Evolutionary conservation across 2,888 invertebrate species (phyloP).

Genomic region (Aspidiotus destructor): DNA sequence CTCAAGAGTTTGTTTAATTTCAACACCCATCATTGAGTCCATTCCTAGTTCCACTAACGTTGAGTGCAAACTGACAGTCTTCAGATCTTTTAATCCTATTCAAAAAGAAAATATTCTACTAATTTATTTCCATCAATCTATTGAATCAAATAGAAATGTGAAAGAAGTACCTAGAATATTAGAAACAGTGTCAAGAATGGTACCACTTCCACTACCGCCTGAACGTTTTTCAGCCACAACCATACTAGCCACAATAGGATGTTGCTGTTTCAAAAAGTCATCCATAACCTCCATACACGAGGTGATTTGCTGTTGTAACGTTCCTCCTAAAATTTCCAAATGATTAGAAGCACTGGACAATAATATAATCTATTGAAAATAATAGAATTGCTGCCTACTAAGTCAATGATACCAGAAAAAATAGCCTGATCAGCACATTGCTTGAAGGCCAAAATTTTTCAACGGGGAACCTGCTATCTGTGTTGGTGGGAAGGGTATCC

Average conservation of each 20-base stretch:
- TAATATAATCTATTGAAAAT: too few relatives aligned
- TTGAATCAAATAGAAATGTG: too few relatives aligned
- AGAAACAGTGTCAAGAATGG: constrained; percentile 62
- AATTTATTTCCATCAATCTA: too few relatives aligned
- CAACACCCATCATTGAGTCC: constrained; percentile 95
- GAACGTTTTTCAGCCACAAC: constrained; percentile 75
- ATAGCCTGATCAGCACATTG: too few relatives aligned
- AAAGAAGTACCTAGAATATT: constrained; percentile 50
- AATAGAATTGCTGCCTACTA: too few relatives aligned
- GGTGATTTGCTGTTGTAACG: constrained; percentile 72
- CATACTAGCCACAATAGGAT: constrained; percentile 66
- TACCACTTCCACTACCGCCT: constrained; percentile 52
- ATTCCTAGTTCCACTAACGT: constrained; percentile 84
- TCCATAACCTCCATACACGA: constrained; percentile 65
- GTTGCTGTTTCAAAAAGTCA: constrained; percentile 54
- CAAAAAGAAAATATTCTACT: neutral
- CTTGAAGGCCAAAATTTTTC: too few relatives aligned
- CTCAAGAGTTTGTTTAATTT: constrained; percentile 86
- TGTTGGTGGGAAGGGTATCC: too few relatives aligned
- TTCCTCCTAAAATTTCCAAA: constrained; percentile 52
- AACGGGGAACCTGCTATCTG: too few relatives aligned
- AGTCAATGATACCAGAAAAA: too few relatives aligned
- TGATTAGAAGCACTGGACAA: too few relatives aligned
- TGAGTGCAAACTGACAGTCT: constrained; percentile 58
- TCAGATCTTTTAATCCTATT: constrained; percentile 55